Percentiles rank a stretch among this genome's conserved stretches.
phyloP scores from a whole-genome alignment of 2,888 invertebrate genomes.

The Cantharis flavilabris region DNA sequence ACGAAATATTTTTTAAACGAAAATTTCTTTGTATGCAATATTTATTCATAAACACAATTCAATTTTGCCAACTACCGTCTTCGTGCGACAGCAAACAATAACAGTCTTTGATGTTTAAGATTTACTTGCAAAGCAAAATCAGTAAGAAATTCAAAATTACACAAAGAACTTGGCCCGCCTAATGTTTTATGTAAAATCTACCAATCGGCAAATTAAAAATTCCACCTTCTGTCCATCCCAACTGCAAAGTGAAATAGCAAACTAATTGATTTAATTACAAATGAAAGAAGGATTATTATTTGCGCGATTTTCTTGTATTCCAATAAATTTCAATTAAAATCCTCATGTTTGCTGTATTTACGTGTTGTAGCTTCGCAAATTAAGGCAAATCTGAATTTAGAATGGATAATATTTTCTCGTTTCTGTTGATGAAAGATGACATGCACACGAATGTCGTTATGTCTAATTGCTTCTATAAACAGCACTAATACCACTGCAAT shows the following conservation, averaged over 20 bases:
- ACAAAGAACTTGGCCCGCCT: neutral
- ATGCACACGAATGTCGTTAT: conserved; percentile 21
- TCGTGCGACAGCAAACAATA: neutral
- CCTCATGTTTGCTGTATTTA: conserved; percentile 6
- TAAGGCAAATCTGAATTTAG: conserved; percentile 28
- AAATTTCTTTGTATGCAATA: neutral
- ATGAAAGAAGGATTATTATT: neutral
- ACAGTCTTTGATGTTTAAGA: neutral
- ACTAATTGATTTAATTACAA: neutral
- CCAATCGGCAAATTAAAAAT: neutral
- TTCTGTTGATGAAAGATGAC: conserved; percentile 27
- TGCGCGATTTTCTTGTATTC: conserved; percentile 18
- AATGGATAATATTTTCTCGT: conserved; percentile 27
- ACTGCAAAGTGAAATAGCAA: neutral
- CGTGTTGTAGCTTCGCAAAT: conserved; percentile 21
- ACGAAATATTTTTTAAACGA: no score
- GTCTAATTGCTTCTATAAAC: conserved; percentile 25
- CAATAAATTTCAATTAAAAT: conserved; percentile 27
- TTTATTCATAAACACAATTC: neutral
- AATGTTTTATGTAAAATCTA: neutral
- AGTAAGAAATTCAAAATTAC: neutral
- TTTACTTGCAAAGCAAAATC: neutral
- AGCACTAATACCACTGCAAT: conserved; percentile 8
- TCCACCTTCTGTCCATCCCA: neutral
- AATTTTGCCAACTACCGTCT: neutral